Conservation (phyloP, 2,113 vertebrate genomes). For the Progne subis region DNA sequence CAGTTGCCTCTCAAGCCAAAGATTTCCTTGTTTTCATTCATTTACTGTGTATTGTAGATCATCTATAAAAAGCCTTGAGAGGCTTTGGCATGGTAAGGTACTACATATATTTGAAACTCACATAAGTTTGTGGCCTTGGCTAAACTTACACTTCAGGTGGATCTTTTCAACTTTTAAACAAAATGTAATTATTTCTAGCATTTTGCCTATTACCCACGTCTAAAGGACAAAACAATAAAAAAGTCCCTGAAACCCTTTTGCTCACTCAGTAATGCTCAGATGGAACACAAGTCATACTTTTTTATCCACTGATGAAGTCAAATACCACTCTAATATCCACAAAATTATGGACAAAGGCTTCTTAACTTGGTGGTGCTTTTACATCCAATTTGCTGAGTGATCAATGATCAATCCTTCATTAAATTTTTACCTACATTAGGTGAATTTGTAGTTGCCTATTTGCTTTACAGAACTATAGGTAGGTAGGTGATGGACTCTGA, state of each 20-base stretch:
- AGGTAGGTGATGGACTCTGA: not conserved
- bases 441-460: slow-evolving; percentile 15
- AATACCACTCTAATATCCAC: not conserved
- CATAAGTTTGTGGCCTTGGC: slow-evolving; percentile 49
- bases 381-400: not conserved
- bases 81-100: slow-evolving; percentile 24
- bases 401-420: slow-evolving; percentile 6
- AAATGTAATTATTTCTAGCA: slow-evolving; percentile 43
- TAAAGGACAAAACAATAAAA: not conserved
- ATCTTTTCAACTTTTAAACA: slow-evolving; percentile 28
- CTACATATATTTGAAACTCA: slow-evolving; percentile 43
- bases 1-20: slow-evolving; percentile 76
- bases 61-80: slow-evolving; percentile 36
- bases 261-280: not conserved
- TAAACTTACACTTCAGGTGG: slow-evolving; percentile 39
- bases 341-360: not conserved
- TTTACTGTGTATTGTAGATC: not conserved
- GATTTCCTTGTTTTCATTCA: slow-evolving; percentile 70
- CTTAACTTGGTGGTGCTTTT: not conserved
- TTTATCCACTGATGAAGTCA: not conserved
- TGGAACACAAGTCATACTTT: not conserved
- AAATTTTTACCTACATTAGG: slow-evolving; percentile 58
- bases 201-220: slow-evolving; percentile 1
- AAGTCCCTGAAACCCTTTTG: not conserved
- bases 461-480: slow-evolving; percentile 13